Evolutionary conservation across 2,888 invertebrate species (phyloP), one percentile per base, ranked within the genome.

Genomic region (Drosophila anceps): DNA sequence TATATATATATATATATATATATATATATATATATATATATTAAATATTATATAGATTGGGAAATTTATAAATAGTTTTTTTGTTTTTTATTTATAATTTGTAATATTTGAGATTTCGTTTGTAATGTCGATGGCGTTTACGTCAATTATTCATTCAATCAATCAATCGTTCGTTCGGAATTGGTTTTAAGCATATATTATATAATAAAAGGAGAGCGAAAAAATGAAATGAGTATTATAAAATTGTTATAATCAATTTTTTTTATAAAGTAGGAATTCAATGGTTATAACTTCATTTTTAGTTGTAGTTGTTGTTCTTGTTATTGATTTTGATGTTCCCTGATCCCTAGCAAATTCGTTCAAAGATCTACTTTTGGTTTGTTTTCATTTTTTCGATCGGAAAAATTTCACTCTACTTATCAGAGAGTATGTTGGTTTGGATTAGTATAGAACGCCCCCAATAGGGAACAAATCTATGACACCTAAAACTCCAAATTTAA

Each of bases 151-250:
- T 78, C 65, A 69, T 74, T 85, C 73, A 79, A 75, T 81, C 76
- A 77, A 73, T 81, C 77, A 71, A 74, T 48, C 48, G 29, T 29
- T 76, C 81, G 73, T 73, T 84, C 76, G 69, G 84, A 76, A 79
- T 79, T 87, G 76, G 79, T 72, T 82, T 73, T 74, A 69, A 77
- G 81, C 78, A 78, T 79, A 78, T 79, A 71, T 80, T 62, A 31
- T 50, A 79, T 50, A 50, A 50, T 50, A 50, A 82, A 82, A 79
- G 75, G 76, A 79, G 80, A 80, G 79, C 70, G 79, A 86, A 78
- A 88, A 86, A 84, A 83, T 79, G 67, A 84, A 84, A 85, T 80
- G 73, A 82, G 81, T 73, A 78, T 81, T 88, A 84, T 77, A 76
- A 78, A 70, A 53, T 71, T 78, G 82, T 80, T 71, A 70, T 68